A percentile compares a stretch with the other conserved stretches of the same genome.
Conservation (phyloP, 30 jellyfish, hydroid and myxozoan species). For the Phacellophora camtschatica region DNA sequence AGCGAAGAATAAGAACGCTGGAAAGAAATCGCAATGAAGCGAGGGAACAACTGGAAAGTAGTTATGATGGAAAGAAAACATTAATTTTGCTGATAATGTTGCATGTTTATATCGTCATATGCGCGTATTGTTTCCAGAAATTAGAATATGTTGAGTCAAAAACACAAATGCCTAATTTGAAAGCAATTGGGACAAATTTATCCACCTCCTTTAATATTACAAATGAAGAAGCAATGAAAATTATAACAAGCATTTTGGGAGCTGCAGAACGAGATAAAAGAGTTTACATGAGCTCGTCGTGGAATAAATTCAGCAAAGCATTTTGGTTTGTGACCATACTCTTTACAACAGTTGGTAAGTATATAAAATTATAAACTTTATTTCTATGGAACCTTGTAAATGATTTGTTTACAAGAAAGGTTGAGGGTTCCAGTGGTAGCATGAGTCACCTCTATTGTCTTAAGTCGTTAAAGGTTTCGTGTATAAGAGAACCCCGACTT, state of each 20-base stretch:
- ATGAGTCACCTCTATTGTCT: too few species aligned
- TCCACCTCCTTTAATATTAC: constrained; percentile 9
- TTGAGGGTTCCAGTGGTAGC: too few species aligned
- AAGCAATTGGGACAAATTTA: constrained; percentile 1
- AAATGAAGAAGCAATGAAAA: neutral
- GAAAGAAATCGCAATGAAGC: neutral
- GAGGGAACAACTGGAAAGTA: neutral
- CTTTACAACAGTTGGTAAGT: constrained; percentile 78
- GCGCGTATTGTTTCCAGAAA: constrained; percentile 56
- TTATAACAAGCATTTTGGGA: neutral
- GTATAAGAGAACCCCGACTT: too few species aligned
- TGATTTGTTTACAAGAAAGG: too few species aligned
- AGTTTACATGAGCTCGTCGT: constrained; percentile 20
- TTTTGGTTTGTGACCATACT: constrained; percentile 72
- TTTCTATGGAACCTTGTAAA: too few species aligned
- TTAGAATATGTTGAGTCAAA: constrained; percentile 30
- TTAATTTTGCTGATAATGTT: constrained; percentile 14
- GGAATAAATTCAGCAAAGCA: constrained; percentile 51
- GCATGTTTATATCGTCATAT: constrained; percentile 47
- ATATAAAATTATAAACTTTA: too few species aligned
- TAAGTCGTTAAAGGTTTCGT: too few species aligned
- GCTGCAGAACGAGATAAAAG: constrained; percentile 47
- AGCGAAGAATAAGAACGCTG: constrained; percentile 7
- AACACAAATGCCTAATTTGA: constrained; percentile 17
- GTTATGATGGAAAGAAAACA: constrained; percentile 31